Evolutionary conservation across 2,888 invertebrate species (phyloP).

Genomic region (Onchidella celtica): DNA sequence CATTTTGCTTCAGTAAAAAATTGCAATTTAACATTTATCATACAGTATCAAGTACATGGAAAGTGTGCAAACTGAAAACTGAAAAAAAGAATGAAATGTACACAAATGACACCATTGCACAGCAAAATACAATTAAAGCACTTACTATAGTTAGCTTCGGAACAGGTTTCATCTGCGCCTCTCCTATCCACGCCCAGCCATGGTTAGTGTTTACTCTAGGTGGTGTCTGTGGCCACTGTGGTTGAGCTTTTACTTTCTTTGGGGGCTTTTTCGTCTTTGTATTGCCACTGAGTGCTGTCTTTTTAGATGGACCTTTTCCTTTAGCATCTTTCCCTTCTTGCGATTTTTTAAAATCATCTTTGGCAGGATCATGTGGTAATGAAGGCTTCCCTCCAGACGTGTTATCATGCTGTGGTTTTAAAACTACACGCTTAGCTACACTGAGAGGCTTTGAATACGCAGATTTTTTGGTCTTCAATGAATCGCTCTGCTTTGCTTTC

Average conservation of each 20-base stretch:
- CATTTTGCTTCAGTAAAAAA: no score
- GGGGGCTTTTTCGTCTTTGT: slow-evolving; percentile 26
- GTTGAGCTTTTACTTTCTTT: slow-evolving; percentile 40
- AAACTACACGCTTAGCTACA: not conserved
- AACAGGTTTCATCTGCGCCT: slow-evolving; percentile 64
- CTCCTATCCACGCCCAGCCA: slow-evolving; percentile 72
- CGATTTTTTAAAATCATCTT: slow-evolving; percentile 2
- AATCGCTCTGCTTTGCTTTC: no score
- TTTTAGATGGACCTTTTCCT: slow-evolving; percentile 15
- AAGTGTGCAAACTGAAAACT: no score
- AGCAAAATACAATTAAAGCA: not conserved
- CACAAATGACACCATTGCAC: not conserved
- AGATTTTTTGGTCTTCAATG: not conserved
- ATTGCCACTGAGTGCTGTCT: not conserved
- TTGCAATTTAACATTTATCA: no score
- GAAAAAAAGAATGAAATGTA: not conserved
- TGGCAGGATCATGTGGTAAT: not conserved
- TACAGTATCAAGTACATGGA: no score
- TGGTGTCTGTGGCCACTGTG: slow-evolving; percentile 13
- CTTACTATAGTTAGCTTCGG: slow-evolving; percentile 55
- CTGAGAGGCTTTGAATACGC: not conserved
- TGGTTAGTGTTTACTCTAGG: slow-evolving; percentile 57
- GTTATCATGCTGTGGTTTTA: not conserved
- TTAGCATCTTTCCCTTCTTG: slow-evolving; percentile 34
- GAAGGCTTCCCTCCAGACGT: not conserved